phyloP scores from a whole-genome alignment of 2,888 invertebrate genomes.

The Hirtodrosophila cameraria region DNA sequence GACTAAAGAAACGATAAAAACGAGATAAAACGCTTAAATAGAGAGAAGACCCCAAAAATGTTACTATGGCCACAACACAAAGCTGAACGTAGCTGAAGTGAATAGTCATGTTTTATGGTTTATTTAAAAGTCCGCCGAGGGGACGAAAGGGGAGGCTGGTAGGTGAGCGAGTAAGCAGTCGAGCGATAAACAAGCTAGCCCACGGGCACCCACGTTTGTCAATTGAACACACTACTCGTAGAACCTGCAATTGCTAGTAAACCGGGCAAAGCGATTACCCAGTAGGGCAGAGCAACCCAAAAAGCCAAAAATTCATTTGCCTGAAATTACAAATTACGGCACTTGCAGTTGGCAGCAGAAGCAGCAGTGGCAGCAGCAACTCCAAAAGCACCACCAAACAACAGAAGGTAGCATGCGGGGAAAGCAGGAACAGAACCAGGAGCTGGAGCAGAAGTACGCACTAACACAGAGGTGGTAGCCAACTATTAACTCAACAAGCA shows the following conservation, averaged over 20 bases:
- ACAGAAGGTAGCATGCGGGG: neutral
- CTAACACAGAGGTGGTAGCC: constrained; percentile 53
- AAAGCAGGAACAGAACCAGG: too few species aligned
- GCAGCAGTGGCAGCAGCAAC: constrained; percentile 22
- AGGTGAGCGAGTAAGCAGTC: too few species aligned
- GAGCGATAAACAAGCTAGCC: constrained; percentile 55
- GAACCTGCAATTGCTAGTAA: constrained; percentile 52
- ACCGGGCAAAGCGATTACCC: constrained; percentile 68
- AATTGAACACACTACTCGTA: constrained; percentile 62
- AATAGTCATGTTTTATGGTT: constrained; percentile 79
- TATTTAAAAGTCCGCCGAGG: constrained; percentile 69
- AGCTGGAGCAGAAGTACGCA: constrained; percentile 36
- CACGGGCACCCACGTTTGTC: constrained; percentile 50
- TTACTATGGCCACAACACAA: constrained; percentile 70
- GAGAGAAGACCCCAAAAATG: constrained; percentile 44
- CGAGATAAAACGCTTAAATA: constrained; percentile 70
- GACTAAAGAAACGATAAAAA: constrained; percentile 76
- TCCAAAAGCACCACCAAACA: constrained; percentile 1
- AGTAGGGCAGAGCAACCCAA: constrained; percentile 35
- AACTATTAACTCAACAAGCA: constrained; percentile 80
- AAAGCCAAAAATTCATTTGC: constrained; percentile 78
- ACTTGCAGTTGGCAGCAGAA: constrained; percentile 63
- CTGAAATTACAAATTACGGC: constrained; percentile 78
- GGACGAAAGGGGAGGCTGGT: constrained; percentile 19
- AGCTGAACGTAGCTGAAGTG: constrained; percentile 60